Conservation (phyloP, 2,888 invertebrate species). For the Isoperla grammatica region DNA sequence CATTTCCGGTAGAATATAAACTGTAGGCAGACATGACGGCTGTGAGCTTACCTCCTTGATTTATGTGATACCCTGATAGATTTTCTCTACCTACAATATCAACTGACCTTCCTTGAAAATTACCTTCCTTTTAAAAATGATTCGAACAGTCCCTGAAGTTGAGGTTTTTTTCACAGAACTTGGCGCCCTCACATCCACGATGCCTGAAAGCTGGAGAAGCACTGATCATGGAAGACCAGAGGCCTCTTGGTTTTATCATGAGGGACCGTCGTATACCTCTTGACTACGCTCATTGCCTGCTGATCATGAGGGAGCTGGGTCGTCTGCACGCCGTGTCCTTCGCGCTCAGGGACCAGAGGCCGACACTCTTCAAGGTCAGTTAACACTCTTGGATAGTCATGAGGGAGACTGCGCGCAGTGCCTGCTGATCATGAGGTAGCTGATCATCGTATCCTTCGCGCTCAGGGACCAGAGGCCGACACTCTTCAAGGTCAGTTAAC, state of each 20-base stretch:
- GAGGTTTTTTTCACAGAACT: too few species aligned
- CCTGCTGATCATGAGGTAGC: not conserved
- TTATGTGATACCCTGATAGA: too few species aligned
- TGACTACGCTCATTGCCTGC: constrained; percentile 24
- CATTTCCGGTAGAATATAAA: too few species aligned
- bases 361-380: constrained; percentile 2
- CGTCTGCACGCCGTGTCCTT: constrained; percentile 25
- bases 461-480: not conserved
- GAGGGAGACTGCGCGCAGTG: too few species aligned
- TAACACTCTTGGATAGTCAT: too few species aligned
- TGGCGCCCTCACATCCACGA: too few species aligned
- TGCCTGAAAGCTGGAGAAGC: not conserved
- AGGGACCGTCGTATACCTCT: constrained; percentile 26
- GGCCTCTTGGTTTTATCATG: constrained; percentile 30
- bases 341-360: constrained; percentile 5
- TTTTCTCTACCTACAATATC: too few species aligned
- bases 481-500: not conserved
- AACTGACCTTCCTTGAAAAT: too few species aligned
- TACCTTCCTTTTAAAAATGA: too few species aligned
- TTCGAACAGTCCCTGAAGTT: too few species aligned
- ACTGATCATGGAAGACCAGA: constrained; percentile 31
- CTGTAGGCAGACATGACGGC: too few species aligned
- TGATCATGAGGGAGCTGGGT: constrained; percentile 31
- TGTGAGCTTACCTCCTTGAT: too few species aligned
- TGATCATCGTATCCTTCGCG: constrained; percentile 21